Conservation (phyloP, 2,888 invertebrate species). For the Spilarctia lutea region DNA sequence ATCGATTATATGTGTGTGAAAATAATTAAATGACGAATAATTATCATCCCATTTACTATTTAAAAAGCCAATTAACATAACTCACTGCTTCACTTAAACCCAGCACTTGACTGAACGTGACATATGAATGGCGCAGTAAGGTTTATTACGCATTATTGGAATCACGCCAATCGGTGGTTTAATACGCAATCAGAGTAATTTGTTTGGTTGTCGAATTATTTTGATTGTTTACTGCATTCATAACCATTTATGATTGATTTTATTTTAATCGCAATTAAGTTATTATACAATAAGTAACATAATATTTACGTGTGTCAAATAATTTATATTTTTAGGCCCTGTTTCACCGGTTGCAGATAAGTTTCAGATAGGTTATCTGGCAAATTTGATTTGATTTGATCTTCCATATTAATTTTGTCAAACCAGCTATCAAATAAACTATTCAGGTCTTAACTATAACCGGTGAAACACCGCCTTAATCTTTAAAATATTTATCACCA, state of each 20-base stretch:
- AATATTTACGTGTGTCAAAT: too few relatives aligned
- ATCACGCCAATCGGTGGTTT: conserved; percentile 51
- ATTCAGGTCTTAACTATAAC: too few relatives aligned
- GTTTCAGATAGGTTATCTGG: too few relatives aligned
- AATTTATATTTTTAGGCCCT: too few relatives aligned
- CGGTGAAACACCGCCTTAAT: too few relatives aligned
- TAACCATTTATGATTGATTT: conserved; percentile 38
- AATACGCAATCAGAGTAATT: conserved; percentile 63
- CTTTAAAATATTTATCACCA: too few relatives aligned
- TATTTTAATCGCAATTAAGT: conserved; percentile 20
- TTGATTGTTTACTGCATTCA: conserved; percentile 23
- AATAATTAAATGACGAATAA: not conserved
- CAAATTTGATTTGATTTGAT: too few relatives aligned
- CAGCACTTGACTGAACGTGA: conserved; percentile 43
- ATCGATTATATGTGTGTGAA: not conserved
- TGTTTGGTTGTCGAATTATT: conserved; percentile 50
- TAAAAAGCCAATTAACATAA: conserved; percentile 26
- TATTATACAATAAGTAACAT: too few relatives aligned
- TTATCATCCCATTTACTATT: conserved; percentile 22
- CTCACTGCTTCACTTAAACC: conserved; percentile 40
- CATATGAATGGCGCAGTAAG: conserved; percentile 50
- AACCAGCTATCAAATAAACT: too few relatives aligned
- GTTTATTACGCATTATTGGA: conserved; percentile 59
- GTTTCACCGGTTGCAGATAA: too few relatives aligned
- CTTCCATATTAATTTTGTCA: too few relatives aligned